Base-by-base conservation (phyloP, 2,113 vertebrate genomes). In the Acanthochromis polyacanthus region DNA sequence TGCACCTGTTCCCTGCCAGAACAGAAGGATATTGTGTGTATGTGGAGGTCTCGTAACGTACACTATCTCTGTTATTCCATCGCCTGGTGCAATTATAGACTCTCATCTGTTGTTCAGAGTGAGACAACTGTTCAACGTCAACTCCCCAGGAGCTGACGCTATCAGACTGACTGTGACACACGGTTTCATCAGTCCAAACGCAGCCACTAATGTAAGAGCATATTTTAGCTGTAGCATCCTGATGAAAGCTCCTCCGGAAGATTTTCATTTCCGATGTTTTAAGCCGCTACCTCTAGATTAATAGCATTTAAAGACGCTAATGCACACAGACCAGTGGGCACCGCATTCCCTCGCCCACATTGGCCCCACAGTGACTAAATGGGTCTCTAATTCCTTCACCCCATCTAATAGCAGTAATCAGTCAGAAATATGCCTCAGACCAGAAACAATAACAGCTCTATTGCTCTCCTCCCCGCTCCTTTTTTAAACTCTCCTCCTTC, bases 1-100 rank as follows among this genome's bases (percentile, higher is more conserved):
- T 86, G 82, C 93, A 93, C 93, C 93, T 93, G 93, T 93, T 93
- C 81, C 43, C 70, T 64, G 71, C 84, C 75, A 74, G 82, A 93
- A 93, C 90, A 92, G 89, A 89, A 89, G 85, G 91, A 90, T 87
- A 81, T 89, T 92, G 72, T 89, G 82, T 85, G 32, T 85, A 8
- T 36, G 66, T 64, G 75, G 78, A 76, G 81, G 80, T 85, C 88
- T 83, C n/a, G 68, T 89, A 74, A 87, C 83, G 74, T 75, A 90
- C 73, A 88, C 81, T 71, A 78, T 76, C 71, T 59, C 36, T 80
- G 81, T 86, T 89, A 76, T 88, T 76, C 76, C 73, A 58, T n/a
- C 68, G 81, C 84, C 62, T 75, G 71, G 75, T 82, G 75, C 85
- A 90, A 90, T 91, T 90, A 86, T 86, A 91, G 86, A 55, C 71